Evolutionary conservation across 2,797 vertebrate species (phyloP).

Genomic region (Paratrypauchen microcephalus): DNA sequence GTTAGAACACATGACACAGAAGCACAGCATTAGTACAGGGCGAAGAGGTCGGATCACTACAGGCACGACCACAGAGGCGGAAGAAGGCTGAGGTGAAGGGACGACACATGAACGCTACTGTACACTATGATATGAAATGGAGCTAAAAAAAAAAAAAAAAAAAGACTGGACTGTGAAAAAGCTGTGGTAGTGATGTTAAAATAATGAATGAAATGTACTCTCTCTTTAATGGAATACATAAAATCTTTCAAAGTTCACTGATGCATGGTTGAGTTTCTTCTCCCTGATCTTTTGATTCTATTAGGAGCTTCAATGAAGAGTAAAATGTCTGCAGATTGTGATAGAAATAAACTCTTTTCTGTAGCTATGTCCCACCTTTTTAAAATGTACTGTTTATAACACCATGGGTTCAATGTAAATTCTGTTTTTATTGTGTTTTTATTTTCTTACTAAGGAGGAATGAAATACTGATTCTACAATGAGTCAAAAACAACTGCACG

Average conservation of each 20-base stretch:
- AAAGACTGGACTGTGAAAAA: constrained; percentile 10
- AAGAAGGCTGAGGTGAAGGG: constrained; percentile 41
- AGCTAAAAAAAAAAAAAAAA: constrained; percentile 22
- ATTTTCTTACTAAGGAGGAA: not conserved
- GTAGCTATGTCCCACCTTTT: not conserved
- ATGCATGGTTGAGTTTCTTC: not conserved
- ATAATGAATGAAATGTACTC: not conserved
- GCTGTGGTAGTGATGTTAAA: constrained; percentile 22
- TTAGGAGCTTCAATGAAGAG: not conserved
- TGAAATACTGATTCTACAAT: not conserved
- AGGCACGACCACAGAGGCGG: constrained; percentile 73
- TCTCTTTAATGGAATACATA: constrained; percentile 9
- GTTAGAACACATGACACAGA: constrained; percentile 47
- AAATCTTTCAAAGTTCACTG: not conserved
- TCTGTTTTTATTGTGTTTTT: no score
- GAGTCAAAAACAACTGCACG: not conserved
- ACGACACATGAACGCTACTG: constrained; percentile 51
- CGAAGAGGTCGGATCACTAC: constrained; percentile 66
- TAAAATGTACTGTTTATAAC: not conserved
- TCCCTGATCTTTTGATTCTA: not conserved
- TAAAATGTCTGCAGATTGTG: not conserved
- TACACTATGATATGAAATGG: constrained; percentile 53
- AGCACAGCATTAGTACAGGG: constrained; percentile 54
- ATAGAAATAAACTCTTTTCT: not conserved
- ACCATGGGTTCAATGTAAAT: not conserved